A percentile compares a stretch with the other conserved stretches of the same genome.
phyloP scores from a whole-genome alignment of 2,113 vertebrate species.

The Ictalurus punctatus region DNA sequence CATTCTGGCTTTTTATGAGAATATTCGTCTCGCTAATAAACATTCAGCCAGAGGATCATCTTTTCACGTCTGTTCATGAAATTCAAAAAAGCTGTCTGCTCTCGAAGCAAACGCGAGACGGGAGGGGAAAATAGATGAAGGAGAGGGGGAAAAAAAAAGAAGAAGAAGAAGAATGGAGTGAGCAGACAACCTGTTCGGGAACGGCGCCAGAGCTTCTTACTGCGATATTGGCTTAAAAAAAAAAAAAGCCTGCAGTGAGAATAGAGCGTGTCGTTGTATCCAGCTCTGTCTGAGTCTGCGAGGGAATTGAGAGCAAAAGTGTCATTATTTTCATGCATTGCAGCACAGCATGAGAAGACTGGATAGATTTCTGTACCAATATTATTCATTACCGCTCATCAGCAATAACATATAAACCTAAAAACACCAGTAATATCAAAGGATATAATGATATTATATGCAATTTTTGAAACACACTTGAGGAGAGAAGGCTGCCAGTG shows the following conservation, averaged over 20 bases:
- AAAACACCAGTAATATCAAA: not conserved
- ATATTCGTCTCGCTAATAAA: conserved; percentile 53
- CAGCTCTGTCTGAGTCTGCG: conserved; percentile 3
- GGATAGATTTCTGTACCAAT: not conserved
- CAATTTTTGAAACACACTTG: not conserved
- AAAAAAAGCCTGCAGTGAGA: conserved; percentile 8
- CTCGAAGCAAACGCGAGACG: conserved; percentile 41
- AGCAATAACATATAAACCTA: no score
- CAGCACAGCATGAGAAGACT: not conserved
- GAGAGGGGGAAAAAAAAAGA: not conserved
- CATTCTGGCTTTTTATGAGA: conserved; percentile 45
- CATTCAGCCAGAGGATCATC: conserved; percentile 49
- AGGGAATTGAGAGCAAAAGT: not conserved
- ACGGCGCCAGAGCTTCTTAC: conserved; percentile 51
- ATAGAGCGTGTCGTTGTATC: not conserved
- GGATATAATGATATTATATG: not conserved
- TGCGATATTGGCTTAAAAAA: conserved; percentile 45
- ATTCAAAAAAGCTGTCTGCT: conserved; percentile 37
- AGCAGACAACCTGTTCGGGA: conserved; percentile 48
- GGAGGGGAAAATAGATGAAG: conserved; percentile 46
- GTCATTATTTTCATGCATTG: conserved; percentile 16
- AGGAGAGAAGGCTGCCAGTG: not conserved
- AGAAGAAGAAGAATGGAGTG: conserved; percentile 40
- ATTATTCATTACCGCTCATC: not conserved
- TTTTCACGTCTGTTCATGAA: conserved; percentile 48